phyloP scores from a whole-genome alignment of 1,140 invertebrate species.

The Drosophila malerkotliana region DNA sequence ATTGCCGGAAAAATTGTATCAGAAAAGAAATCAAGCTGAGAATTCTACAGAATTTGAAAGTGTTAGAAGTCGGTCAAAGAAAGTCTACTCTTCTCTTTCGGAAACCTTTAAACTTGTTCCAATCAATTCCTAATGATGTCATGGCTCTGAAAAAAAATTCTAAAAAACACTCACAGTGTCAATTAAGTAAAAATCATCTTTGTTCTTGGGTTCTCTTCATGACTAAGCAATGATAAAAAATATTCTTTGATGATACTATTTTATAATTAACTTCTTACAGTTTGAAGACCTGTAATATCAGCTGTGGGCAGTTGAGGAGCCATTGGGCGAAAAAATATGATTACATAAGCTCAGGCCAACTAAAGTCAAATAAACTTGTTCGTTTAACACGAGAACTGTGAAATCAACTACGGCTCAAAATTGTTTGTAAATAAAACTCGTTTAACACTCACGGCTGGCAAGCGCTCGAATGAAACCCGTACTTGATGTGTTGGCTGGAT shows the following conservation, averaged over 20 bases:
- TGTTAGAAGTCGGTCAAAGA: slow-evolving; percentile 38
- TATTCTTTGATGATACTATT: background rate
- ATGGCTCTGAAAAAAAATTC: slow-evolving; percentile 1
- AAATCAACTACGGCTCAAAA: slow-evolving; percentile 61
- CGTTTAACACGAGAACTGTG: slow-evolving; percentile 76
- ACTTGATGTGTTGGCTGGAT: slow-evolving; percentile 25
- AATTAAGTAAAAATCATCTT: slow-evolving; percentile 15
- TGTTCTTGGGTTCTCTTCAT: slow-evolving; percentile 11
- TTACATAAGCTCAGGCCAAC: slow-evolving; percentile 53
- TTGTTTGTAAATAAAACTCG: slow-evolving; percentile 80
- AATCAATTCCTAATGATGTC: slow-evolving; percentile 18
- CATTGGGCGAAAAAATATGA: slow-evolving; percentile 32
- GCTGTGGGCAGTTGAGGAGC: slow-evolving; percentile 10
- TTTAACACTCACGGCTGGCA: slow-evolving; percentile 41
- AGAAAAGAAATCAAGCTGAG: slow-evolving; percentile 13
- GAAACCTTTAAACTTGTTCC: background rate
- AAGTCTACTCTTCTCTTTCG: background rate
- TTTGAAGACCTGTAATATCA: background rate
- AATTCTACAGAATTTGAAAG: slow-evolving; percentile 31
- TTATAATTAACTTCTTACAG: background rate
- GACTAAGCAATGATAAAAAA: slow-evolving; percentile 13
- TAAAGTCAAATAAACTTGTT: slow-evolving; percentile 68
- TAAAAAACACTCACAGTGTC: background rate
- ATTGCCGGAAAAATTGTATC: slow-evolving; percentile 5
- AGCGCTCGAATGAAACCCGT: slow-evolving; percentile 35